phyloP scores from a whole-genome alignment of 2,888 invertebrate species.

The Microctonus brassicae region DNA sequence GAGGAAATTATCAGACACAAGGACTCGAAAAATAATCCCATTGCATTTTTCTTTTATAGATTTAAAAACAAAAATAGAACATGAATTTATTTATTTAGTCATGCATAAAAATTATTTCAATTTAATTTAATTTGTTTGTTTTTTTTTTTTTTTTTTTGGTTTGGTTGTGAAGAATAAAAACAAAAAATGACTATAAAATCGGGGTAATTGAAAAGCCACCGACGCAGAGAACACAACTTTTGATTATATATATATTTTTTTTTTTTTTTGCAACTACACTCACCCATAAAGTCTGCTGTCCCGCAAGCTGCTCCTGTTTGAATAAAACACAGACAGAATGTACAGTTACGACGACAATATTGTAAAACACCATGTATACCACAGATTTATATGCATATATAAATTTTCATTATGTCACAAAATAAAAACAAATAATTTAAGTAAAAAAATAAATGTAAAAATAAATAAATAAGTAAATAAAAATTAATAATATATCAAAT shows the following conservation, averaged over 20 bases:
- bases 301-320: constrained; percentile 87
- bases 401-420: not conserved
- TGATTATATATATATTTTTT: no score
- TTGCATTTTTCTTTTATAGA: not conserved
- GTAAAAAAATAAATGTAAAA: constrained; percentile 14
- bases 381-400: constrained; percentile 8
- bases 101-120: constrained; percentile 34
- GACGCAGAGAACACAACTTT: constrained; percentile 48
- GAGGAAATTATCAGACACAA: not conserved
- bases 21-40: constrained; percentile 52
- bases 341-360: constrained; percentile 55
- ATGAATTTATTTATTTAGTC: constrained; percentile 17
- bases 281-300: constrained; percentile 91
- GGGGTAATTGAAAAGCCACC: constrained; percentile 59
- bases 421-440: constrained; percentile 14
- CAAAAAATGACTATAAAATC: constrained; percentile 23
- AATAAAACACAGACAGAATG: constrained; percentile 61
- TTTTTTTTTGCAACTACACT: constrained; percentile 67
- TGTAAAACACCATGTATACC: constrained; percentile 12
- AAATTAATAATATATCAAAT: constrained; percentile 26
- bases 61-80: constrained; percentile 15
- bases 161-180: constrained; percentile 29
- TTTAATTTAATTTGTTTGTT: no score
- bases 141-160: not conserved
- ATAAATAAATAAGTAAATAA: not conserved